These are phyloP conservation scores for Papilio polyxenes DNA, from an alignment of 1,140 invertebrate genomes.

Conservation along the genomic window DNA sequence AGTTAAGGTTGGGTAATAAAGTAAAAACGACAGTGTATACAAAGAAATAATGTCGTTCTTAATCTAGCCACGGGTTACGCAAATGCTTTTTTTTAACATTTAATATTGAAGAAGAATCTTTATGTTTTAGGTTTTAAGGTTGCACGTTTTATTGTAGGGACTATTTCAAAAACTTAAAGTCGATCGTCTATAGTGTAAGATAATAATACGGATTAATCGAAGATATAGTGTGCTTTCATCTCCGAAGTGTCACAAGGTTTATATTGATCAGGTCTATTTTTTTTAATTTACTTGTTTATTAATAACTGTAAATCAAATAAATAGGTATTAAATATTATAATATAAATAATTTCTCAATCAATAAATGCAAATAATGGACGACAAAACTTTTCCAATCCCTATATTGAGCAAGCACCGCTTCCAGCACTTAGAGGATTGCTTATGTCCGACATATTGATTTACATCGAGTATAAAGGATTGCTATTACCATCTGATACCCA, in stretches of 20 bases:
- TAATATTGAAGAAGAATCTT: not conserved
- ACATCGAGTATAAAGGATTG: slow-evolving; percentile 13
- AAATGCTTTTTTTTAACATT: not conserved
- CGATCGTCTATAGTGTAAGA: too few relatives aligned
- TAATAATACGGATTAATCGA: too few relatives aligned
- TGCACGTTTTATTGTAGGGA: too few relatives aligned
- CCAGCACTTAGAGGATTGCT: slow-evolving; percentile 26
- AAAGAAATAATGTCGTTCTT: not conserved
- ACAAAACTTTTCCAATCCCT: slow-evolving; percentile 24
- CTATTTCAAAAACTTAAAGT: too few relatives aligned
- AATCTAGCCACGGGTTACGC: not conserved
- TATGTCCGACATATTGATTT: slow-evolving; percentile 22
- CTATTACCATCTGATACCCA: not conserved
- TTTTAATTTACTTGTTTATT: too few relatives aligned
- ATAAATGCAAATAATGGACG: slow-evolving; percentile 1
- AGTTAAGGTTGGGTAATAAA: slow-evolving; percentile 35
- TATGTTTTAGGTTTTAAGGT: not conserved
- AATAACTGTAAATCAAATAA: not conserved
- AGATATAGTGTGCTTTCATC: too few relatives aligned
- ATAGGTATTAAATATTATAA: not conserved
- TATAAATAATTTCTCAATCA: not conserved
- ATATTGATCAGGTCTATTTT: too few relatives aligned
- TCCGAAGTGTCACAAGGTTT: too few relatives aligned
- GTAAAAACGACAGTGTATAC: slow-evolving; percentile 30
- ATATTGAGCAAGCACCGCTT: slow-evolving; percentile 10